Evolutionary conservation across 1,140 invertebrate species (phyloP), one percentile per base, ranked within the genome.

Genomic region (Globodera ellingtonae): DNA sequence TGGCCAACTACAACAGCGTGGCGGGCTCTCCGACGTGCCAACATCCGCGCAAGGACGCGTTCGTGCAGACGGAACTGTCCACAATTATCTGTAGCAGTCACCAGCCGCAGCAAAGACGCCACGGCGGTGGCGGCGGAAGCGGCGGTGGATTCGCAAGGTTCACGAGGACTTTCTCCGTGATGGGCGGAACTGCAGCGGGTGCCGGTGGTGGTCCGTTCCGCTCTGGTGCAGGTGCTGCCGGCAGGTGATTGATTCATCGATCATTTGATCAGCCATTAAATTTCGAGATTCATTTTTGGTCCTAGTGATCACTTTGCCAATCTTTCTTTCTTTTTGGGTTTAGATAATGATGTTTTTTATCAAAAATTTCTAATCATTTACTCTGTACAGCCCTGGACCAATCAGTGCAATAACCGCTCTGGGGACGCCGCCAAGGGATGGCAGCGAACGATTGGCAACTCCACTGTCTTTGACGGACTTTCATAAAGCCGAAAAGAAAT

Each of bases 101-200:
- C 44, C 56, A 62, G 46, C 6, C 67, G 67, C 67, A 44, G 21
- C 56, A 62, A 18, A 18, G 56, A 5, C 56, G 18, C 10, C 56
- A 62, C 4, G 56, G 1, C 56, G 18, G 13, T 18, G 56, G 56
- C 10, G 50, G 50, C 50, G 56, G n/a, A n/a, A n/a, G 1, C 10
- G 2, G 50, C 50, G 66, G 44, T 21, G 66, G 77, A 56, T 52
- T 70, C n/a, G 62, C 24, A 24, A 69, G 83, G 10, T 88, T 88
- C 69, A 80, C 80, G 35, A 67, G 87, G 59, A 85, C 86, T 18
- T 88, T 88, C 66, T 88, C 87, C 6, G 84, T 87, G 15, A 85
- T 84, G 72, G 81, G 82, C 24, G 75, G 52, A 2, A 70, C 67
- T 6, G 6, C 67, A 21, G 67, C 67, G 67, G 67, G 67, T 44